Evolutionary conservation across 2,888 invertebrate species (phyloP), one percentile per base, ranked within the genome.

Genomic region (Synanthedon tipuliformis): DNA sequence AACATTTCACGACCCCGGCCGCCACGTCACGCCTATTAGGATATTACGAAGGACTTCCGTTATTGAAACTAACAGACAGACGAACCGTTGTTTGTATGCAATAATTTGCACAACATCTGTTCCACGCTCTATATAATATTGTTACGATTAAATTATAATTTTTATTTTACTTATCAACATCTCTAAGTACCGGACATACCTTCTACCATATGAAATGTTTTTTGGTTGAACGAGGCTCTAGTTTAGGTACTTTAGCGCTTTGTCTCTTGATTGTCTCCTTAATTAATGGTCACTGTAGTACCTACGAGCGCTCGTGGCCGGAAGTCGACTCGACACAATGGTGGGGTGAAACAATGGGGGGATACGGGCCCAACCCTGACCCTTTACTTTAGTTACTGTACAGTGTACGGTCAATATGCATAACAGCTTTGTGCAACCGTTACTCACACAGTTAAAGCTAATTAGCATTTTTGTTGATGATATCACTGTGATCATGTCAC

Each of bases 21-120:
- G 50, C 57, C 54, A 61, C 63, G 64, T 67, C 63, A 72, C 58
- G 53, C 51, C 61, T 64, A 70, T 74, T 73, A 75, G 71, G 66
- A 72, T 61, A 63, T 63, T 58, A 63, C 61, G 68, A 75, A 75
- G 72, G 67, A 73, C 66, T 75, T 76, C 75, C 73, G 69, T 50
- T 40, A 13, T n/a, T 12, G 53, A 62, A 62, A 56, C 7, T 55
- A 52, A 57, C 57, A 50, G 52, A 62, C 62, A 34, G 34, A 66
- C 60, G 34, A 10, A 53, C 15, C 12, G 59, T 54, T 62, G 45
- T 16, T 12, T 49, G 49, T 49, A 16, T 12, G 49, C 49, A 49
- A 49, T 34, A 59, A 57, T 59, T 62, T 57, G 57, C 62, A 57
- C 57, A 61, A 53, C 54, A 51, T 54, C 40, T 54, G 51, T 51